Evolutionary conservation across 2,797 vertebrate species (phyloP).

Genomic region (Microctenopoma steveboyesi): DNA sequence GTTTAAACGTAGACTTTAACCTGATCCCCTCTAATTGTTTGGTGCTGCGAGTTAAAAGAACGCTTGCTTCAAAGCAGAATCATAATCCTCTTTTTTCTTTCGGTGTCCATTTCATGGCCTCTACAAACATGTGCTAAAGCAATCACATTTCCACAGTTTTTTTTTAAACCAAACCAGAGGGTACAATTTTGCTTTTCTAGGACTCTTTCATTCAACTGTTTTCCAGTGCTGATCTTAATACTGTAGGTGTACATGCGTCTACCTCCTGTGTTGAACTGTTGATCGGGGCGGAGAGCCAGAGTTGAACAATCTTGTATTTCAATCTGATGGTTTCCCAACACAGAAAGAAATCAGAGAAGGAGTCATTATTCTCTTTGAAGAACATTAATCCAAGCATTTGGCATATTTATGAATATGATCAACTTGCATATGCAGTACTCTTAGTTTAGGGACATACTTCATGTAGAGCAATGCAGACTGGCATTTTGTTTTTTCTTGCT

Average conservation of each 20-base stretch:
- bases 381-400: conserved; percentile 63
- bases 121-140: conserved; percentile 57
- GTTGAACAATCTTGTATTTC: conserved; percentile 64
- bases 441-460: conserved; percentile 33
- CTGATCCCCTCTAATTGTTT: conserved; percentile 31
- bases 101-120: conserved; percentile 41
- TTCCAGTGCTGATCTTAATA: conserved; percentile 39
- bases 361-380: conserved; percentile 42
- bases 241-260: conserved; percentile 52
- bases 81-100: conserved; percentile 27
- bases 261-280: conserved; percentile 56
- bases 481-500: conserved; percentile 7
- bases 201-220: conserved; percentile 38
- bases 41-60: conserved; percentile 28
- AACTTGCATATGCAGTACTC: conserved; percentile 58
- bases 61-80: conserved; percentile 37
- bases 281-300: conserved; percentile 47
- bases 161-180: conserved; percentile 39
- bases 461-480: conserved; percentile 15
- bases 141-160: conserved; percentile 54
- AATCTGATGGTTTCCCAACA: conserved; percentile 61
- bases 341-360: conserved; percentile 45
- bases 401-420: conserved; percentile 59
- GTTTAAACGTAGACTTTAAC: conserved; percentile 56
- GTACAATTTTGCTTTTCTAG: conserved; percentile 38